Conservation (phyloP, 2,888 invertebrate genomes). For the Amphipoea lucens region DNA sequence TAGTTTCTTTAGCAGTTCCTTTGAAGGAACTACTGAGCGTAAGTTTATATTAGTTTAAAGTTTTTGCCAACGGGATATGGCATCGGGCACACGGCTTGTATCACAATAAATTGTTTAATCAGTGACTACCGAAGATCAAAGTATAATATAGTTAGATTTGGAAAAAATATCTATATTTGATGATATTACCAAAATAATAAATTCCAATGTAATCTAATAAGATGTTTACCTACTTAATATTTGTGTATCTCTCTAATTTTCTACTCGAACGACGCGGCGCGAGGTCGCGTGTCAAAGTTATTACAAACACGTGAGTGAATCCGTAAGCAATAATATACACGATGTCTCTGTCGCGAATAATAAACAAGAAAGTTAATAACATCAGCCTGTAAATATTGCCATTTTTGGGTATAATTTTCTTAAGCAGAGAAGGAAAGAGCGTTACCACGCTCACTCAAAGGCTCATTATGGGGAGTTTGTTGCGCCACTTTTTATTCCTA, state of each 20-base stretch:
- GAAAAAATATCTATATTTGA: not conserved
- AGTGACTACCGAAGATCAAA: too few relatives aligned
- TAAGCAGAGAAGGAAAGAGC: not conserved
- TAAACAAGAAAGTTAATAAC: not conserved
- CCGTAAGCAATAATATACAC: conserved; percentile 19
- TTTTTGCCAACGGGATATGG: not conserved
- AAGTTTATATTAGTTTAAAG: not conserved
- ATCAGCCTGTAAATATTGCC: not conserved
- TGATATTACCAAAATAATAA: not conserved
- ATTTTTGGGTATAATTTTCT: not conserved
- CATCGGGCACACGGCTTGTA: not conserved
- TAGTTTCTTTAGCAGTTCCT: too few relatives aligned
- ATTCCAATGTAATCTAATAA: not conserved
- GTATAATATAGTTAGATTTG: not conserved
- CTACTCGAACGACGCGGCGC: not conserved
- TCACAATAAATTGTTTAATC: not conserved
- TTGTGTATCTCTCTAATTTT: conserved; percentile 21
- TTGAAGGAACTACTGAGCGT: too few relatives aligned
- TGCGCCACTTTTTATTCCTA: not conserved
- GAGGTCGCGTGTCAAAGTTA: conserved; percentile 22
- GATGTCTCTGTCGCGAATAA: not conserved
- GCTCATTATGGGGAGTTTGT: not conserved
- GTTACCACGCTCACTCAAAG: not conserved
- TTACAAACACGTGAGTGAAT: conserved; percentile 23
- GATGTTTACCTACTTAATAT: not conserved